Evolutionary conservation across 2,797 vertebrate species (phyloP).

Genomic region (Mus spretus): DNA sequence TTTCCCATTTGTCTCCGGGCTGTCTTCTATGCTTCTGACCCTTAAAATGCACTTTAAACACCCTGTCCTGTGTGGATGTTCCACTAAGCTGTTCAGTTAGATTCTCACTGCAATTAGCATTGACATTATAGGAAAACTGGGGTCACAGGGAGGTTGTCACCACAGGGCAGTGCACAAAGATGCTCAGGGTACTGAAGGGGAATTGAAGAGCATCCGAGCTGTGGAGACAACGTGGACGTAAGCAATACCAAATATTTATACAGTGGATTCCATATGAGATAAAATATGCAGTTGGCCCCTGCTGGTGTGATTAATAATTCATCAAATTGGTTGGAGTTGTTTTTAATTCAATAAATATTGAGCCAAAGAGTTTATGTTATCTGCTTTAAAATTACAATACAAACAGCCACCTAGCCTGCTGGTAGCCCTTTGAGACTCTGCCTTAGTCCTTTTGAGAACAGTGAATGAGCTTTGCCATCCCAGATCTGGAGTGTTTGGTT

Average conservation of each 20-base stretch:
- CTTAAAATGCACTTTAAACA: background rate
- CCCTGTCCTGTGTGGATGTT: accelerated
- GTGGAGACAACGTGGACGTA: accelerated
- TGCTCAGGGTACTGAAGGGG: background rate
- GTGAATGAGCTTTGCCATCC: background rate
- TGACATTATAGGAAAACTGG: background rate
- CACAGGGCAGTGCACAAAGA: no score
- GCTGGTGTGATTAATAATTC: background rate
- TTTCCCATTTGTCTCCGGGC: background rate
- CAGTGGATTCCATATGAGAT: background rate
- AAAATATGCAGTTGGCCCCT: background rate
- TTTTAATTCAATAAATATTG: constrained; percentile 20
- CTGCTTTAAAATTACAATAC: constrained; percentile 17
- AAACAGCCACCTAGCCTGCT: background rate
- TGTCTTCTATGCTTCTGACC: background rate
- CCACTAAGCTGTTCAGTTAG: background rate
- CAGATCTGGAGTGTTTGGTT: background rate
- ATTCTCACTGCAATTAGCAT: background rate
- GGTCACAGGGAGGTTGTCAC: background rate
- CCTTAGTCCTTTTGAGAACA: background rate
- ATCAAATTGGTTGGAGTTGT: background rate
- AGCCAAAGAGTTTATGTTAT: background rate
- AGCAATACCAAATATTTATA: background rate
- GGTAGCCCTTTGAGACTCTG: background rate
- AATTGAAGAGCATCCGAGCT: no score